Evolutionary conservation across 1,140 invertebrate genomes (phyloP), one percentile per base, ranked within the genome.

Genomic region (Dinoponera quadriceps): DNA sequence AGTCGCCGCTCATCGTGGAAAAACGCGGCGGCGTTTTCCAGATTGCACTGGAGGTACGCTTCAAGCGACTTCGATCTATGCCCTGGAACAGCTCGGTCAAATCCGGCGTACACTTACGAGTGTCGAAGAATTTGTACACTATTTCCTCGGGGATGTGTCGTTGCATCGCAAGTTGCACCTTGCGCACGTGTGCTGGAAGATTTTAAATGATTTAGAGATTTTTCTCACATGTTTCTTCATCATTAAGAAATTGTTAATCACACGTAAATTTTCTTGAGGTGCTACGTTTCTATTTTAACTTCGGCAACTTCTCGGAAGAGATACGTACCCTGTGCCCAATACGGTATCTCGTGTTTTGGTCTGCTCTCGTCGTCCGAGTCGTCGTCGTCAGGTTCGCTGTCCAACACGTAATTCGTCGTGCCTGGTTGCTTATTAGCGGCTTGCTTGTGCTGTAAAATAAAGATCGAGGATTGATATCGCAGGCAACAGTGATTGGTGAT

Each of bases 11-110:
- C 81, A 87, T 94, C 89, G 93, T 91, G 5, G 95, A 95, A 90
- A 93, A 96, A 73, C 96, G 92, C 0, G 96, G 96, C 11, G 96
- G 96, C 25, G 96, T 95, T 83, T 95, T 95, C 96, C 96, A 97
- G 48, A 96, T 94, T 25, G 96, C 96, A 87, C 96, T 96, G 0
- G 96, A 97, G 51, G 96, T 96, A 38, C 96, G 94, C 88, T 96
- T 95, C 71, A 97, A 93, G 69, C 95, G 94, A 44, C 91, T 94
- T 62, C 95, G 95, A 89, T 96, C 95, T 85, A 97, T 96, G 69
- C 92, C 93, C 20, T 95, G 95, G 92, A 97, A 97, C 33, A 97
- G 94, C 83, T 95, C 95, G 54, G 94, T 92, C 55, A 97, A 93
- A 94, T 97, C 95, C 1, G 96, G 96, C 0, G 95, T 95, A 84